Base-by-base conservation (phyloP, 1,140 invertebrate genomes). In the Plectus sambesii region DNA sequence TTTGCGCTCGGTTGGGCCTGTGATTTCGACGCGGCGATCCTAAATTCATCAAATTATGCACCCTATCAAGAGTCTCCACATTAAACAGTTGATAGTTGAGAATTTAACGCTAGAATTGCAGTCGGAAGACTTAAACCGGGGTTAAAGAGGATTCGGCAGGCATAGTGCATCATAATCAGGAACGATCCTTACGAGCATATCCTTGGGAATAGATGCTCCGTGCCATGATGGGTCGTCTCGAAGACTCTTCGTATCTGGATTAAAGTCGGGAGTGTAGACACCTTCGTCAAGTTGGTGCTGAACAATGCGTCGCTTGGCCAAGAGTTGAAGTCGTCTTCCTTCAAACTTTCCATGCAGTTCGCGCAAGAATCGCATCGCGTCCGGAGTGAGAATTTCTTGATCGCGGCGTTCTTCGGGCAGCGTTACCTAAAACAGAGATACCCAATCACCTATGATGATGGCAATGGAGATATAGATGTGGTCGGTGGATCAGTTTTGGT, bases 1-100 rank as follows among this genome's bases (percentile, higher is more conserved):
- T 47, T 71, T 71, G n/a, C 69, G 51, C 29, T 71, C 69, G 6
- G 70, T 70, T 30, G 69, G 69, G 5, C 69, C 69, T 25, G 69
- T 71, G 33, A 71, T 71, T 55, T 71, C 69, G 20, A 71, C 70
- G 23, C 68, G 56, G 26, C 69, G 60, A 36, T 67, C 60, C 26
- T 58, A 25, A 23, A 44, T 8, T 44, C n/a, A 36, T 9, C 15
- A 53, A 1, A 6, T 12, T 8, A 12, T 47, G 22, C 23, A 5
- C 50, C 50, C 6, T 17, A 49, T 12, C 5, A 52, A 12, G 12
- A 56, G n/a, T n/a, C n/a, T n/a, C n/a, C n/a, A n/a, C n/a, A n/a
- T n/a, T n/a, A n/a, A n/a, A n/a, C n/a, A n/a, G n/a, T n/a, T n/a
- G n/a, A n/a, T n/a, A n/a, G n/a, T n/a, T n/a, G n/a, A n/a, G n/a